Conservation (phyloP, 2,113 vertebrate genomes). For the Fregata magnificens region DNA sequence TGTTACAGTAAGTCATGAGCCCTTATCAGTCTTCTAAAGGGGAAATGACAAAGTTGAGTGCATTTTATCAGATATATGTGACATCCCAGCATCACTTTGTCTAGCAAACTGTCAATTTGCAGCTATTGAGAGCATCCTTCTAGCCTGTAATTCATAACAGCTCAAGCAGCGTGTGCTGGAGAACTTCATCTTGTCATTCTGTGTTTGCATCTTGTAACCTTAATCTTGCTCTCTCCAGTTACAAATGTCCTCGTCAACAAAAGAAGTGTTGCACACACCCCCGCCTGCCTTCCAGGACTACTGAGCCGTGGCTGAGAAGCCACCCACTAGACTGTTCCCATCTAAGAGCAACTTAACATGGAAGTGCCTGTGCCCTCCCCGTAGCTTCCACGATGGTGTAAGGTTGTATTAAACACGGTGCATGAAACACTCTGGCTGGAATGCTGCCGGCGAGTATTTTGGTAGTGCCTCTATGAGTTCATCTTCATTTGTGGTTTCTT, state of each 20-base stretch:
- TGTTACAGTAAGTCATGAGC: neutral
- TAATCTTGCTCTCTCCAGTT: neutral
- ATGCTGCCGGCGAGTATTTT: neutral
- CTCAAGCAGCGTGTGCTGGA: neutral
- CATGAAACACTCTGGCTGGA: neutral
- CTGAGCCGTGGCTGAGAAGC: neutral
- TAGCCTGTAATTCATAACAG: neutral
- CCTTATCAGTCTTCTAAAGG: neutral
- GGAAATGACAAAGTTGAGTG: neutral
- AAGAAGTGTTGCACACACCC: neutral
- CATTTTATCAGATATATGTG: neutral
- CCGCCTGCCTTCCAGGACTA: neutral
- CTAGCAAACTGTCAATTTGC: neutral
- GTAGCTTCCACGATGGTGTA: rapidly evolving
- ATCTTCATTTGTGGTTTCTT: neutral
- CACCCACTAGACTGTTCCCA: neutral
- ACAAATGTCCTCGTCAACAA: neutral
- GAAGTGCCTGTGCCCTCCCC: neutral
- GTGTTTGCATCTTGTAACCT: neutral
- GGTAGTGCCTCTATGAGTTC: neutral
- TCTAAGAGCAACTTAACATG: neutral
- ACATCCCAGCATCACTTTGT: neutral
- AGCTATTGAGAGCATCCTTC: neutral
- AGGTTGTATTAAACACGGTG: neutral
- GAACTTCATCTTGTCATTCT: neutral